Percentiles rank a stretch among this genome's conserved stretches.
phyloP scores from a whole-genome alignment of 1,140 invertebrate genomes.

The Riptortus pedestris region DNA sequence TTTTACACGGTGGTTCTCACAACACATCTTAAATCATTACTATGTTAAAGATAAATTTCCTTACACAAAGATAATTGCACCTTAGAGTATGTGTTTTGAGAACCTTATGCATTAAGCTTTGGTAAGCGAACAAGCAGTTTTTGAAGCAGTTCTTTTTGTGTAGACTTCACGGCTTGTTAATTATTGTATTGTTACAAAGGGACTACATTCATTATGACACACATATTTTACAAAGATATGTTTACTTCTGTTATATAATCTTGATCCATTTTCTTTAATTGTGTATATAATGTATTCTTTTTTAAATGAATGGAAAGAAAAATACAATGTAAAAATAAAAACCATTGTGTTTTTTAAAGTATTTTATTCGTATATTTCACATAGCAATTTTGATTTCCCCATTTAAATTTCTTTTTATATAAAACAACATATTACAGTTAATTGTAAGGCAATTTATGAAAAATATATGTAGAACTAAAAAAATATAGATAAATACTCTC shows the following conservation, averaged over 20 bases:
- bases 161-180: slow-evolving; percentile 16
- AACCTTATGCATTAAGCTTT: slow-evolving; percentile 26
- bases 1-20: slow-evolving; percentile 21
- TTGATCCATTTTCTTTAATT: not conserved
- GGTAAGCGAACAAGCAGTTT: slow-evolving; percentile 28
- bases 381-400: not conserved
- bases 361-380: slow-evolving; percentile 21
- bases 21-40: not conserved
- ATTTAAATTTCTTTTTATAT: slow-evolving; percentile 2
- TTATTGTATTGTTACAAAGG: slow-evolving; percentile 12
- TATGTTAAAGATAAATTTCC: not conserved
- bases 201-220: slow-evolving; percentile 13
- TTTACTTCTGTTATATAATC: not conserved
- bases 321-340: slow-evolving; percentile 29
- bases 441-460: not conserved
- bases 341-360: slow-evolving; percentile 10
- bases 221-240: slow-evolving; percentile 15
- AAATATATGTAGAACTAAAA: slow-evolving; percentile 16
- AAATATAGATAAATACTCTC: slow-evolving; percentile 20
- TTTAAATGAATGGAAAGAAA: not conserved
- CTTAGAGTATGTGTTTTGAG: slow-evolving; percentile 20
- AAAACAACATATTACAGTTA: not conserved
- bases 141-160: slow-evolving; percentile 21
- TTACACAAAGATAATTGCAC: not conserved
- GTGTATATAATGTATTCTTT: too few relatives aligned